Evolutionary conservation across 2,113 vertebrate species (phyloP).

Genomic region (Empidonax traillii): DNA sequence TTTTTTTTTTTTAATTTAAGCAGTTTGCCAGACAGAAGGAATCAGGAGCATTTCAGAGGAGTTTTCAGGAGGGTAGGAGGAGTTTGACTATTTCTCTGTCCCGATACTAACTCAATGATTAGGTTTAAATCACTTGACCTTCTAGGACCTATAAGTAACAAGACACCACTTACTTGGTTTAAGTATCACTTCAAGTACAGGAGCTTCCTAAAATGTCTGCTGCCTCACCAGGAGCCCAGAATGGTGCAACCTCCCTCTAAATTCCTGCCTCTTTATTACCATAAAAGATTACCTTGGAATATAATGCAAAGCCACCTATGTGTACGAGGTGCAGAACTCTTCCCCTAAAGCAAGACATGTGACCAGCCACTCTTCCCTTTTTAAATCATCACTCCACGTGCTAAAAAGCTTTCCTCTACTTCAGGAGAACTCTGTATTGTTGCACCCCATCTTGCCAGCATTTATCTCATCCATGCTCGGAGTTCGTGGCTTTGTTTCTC

Average conservation of each 20-base stretch:
- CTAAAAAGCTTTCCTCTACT: not conserved
- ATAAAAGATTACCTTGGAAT: not conserved
- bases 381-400: not conserved
- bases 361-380: not conserved
- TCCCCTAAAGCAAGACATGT: not conserved
- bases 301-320: not conserved
- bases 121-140: constrained; percentile 16
- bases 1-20: not conserved
- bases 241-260: not conserved
- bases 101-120: not conserved
- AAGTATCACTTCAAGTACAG: not conserved
- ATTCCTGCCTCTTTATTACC: constrained; percentile 7
- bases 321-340: not conserved
- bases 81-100: not conserved
- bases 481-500: not conserved
- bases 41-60: not conserved
- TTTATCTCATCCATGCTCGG: not conserved
- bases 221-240: constrained; percentile 18
- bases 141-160: constrained; percentile 15
- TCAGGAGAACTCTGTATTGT: not conserved
- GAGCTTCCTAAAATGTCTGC: constrained; percentile 49
- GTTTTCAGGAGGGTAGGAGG: not conserved
- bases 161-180: constrained; percentile 11
- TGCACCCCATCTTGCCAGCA: not conserved
- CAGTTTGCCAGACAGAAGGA: not conserved